Evolutionary conservation across 2,113 vertebrate species (phyloP), one percentile per base, ranked within the genome.

Genomic region (Acanthochromis polyacanthus): DNA sequence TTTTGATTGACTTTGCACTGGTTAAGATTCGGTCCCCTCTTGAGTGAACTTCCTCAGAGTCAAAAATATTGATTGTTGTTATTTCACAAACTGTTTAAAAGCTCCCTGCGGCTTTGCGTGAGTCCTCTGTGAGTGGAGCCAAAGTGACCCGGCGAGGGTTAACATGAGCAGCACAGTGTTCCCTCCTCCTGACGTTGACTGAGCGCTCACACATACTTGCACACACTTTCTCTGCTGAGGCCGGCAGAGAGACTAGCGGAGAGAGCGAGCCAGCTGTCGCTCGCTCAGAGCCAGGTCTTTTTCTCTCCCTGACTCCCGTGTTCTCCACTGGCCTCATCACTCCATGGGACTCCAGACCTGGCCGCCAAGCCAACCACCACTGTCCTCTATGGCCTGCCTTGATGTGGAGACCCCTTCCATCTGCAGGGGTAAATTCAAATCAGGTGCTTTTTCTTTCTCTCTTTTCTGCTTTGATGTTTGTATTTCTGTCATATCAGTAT

Each of bases 331-430:
- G 78, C 85, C 87, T 78, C 75, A 83, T 82, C 91, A 73, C 82
- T 93, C 89, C 94, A 95, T 95, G 93, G 93, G 92, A 93, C 88
- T 93, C 84, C 93, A 91, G 92, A 91, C 77, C 79, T 92, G 85
- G 85, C 80, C 84, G 30, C 91, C 86, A 76, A 84, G 68, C 58
- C 61, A 25, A 87, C 75, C 81, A 36, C 23, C 80, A 46, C 88
- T 89, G 62, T 78, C 82, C 75, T 85, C 93, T 63, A 96, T 95
- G 93, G 93, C 94, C 89, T 95, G 93, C 84, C 90, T 94, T 64
- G 91, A 94, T 58, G 93, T 94, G 89, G 93, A 95, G 89, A 87
- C 89, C 82, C 90, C 91, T 25, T 89, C 89, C 75, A 93, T 94
- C 89, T 93, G 93, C 90, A 93, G 88, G 89, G 91, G 93, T 84